Percentiles rank a stretch among this genome's conserved stretches.
Conservation (phyloP, 2,113 vertebrate genomes). For the Oryctolagus cuniculus region DNA sequence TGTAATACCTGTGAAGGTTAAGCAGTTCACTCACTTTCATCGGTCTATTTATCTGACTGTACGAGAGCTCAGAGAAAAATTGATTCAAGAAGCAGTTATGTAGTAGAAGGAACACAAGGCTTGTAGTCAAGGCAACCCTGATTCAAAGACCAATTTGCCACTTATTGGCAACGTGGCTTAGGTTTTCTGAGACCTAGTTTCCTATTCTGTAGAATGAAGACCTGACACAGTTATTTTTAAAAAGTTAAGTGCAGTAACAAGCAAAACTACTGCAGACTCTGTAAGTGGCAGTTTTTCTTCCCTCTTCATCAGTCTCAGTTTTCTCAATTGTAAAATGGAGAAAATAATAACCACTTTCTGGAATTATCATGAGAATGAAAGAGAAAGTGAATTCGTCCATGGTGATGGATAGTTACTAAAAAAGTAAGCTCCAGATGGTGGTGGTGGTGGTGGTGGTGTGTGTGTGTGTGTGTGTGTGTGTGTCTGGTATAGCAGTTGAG, state of each 20-base stretch:
- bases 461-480: no score
- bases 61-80: conserved; percentile 30
- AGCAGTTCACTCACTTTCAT: neutral
- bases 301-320: neutral
- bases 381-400: neutral
- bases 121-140: conserved; percentile 45
- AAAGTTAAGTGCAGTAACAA: neutral
- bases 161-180: neutral
- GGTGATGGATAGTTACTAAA: neutral
- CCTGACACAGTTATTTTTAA: neutral
- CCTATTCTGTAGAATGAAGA: neutral
- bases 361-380: conserved; percentile 13
- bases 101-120: neutral
- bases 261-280: neutral
- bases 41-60: neutral
- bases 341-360: neutral
- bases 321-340: conserved; percentile 42
- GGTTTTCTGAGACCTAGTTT: conserved; percentile 29
- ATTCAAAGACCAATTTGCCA: conserved; percentile 10
- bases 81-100: neutral
- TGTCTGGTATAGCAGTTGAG: no score
- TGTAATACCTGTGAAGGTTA: conserved; percentile 16
- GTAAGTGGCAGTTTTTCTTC: neutral
- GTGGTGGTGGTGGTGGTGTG: no score
- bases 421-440: neutral